Base-by-base conservation (phyloP, 2,888 invertebrate genomes). In the Notodonta dromedarius region DNA sequence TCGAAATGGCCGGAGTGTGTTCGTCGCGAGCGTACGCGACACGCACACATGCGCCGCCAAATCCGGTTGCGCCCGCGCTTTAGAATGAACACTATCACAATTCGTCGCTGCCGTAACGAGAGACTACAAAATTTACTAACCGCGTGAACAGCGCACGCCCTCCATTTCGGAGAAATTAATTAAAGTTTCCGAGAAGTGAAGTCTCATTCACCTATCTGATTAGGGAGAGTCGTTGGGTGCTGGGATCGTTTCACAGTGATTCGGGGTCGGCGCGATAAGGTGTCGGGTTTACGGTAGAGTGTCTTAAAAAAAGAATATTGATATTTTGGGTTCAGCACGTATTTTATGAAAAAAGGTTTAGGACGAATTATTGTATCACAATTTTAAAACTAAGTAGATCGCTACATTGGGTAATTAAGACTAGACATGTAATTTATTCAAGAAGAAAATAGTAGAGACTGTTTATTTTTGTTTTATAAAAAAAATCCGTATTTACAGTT, bases 151-250 rank as follows among this genome's bases (percentile, higher is more conserved):
- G 70, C 72, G 74, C 75, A 78, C 79, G 77, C 76, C 79, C 81
- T 79, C 77, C 70, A 77, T 83, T 91, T 90, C 89, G 84, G 81
- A 84, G 91, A 91, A 91, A 88, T 86, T 87, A 88, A 89, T 86
- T 86, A 84, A 84, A 83, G 73, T 86, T 91, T 88, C 88, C 74
- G 71, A 86, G 90, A 91, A 91, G 73, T 66, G 76, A 76, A 77
- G 82, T 78, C 80, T 84, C 83, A 84, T 85, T 85, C 82, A 84
- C 78, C 86, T 86, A 88, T 89, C 85, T 83, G 83, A 85, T 86
- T 77, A 82, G 82, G 77, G 79, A 69, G 74, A 69, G 68, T 66
- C 72, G 70, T 63, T 67, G 71, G 65, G 61, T 63, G 65, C 56
- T 62, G 57, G 60, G 70, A 64, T 63, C 66, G 65, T 67, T 72